phyloP scores from a whole-genome alignment of 2,113 vertebrate species.

The Sceloporus undulatus region DNA sequence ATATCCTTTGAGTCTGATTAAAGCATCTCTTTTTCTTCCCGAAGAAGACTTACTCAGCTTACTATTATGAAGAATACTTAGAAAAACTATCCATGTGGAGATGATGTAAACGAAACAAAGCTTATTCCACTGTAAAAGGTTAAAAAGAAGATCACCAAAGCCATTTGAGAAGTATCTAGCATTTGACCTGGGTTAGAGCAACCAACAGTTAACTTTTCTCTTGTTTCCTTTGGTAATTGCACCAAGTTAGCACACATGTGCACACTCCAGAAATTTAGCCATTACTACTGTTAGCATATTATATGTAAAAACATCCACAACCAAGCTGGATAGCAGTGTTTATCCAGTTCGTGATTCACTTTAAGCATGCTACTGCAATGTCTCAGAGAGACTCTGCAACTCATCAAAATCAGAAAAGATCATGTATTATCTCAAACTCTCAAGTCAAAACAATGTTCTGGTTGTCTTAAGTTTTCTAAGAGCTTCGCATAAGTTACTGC shows the following conservation, averaged over 20 bases:
- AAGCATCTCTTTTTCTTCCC: background rate
- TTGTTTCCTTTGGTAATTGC: background rate
- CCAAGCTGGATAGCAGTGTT: background rate
- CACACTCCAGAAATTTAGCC: background rate
- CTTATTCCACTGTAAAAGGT: background rate
- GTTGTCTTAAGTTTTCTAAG: background rate
- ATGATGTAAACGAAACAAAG: background rate
- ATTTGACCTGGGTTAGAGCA: background rate
- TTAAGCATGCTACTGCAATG: background rate
- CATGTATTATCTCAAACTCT: background rate
- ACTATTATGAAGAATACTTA: background rate
- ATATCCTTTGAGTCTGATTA: background rate
- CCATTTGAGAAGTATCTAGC: background rate
- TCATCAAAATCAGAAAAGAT: conserved; percentile 6
- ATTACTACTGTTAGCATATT: background rate
- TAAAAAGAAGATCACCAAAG: background rate
- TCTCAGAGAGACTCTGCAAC: conserved; percentile 6
- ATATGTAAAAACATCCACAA: background rate
- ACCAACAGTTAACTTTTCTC: background rate
- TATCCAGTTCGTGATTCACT: background rate
- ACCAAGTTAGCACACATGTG: background rate
- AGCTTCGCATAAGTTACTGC: background rate
- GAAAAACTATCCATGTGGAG: background rate
- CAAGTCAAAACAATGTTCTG: background rate
- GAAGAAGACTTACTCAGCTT: conserved; percentile 5